phyloP scores from a whole-genome alignment of 1,140 invertebrate genomes.

The Drosophila mayri region DNA sequence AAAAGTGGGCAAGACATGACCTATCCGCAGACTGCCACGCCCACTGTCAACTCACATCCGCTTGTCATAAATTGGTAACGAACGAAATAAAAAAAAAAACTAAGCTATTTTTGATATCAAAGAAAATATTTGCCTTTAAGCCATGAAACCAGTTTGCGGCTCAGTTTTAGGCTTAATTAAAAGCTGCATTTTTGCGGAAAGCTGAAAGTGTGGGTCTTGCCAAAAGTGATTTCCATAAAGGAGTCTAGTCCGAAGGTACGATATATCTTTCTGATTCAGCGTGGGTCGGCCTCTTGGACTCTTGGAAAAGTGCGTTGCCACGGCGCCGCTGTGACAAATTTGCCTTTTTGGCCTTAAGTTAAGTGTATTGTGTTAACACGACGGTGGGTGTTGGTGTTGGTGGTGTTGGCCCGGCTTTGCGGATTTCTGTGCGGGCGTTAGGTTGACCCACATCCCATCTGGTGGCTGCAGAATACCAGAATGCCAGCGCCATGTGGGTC shows the following conservation, averaged over 20 bases:
- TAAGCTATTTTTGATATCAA: slow-evolving; percentile 33
- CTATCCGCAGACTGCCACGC: slow-evolving; percentile 60
- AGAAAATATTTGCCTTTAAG: slow-evolving; percentile 53
- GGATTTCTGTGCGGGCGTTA: slow-evolving; percentile 66
- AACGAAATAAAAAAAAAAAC: slow-evolving; percentile 1
- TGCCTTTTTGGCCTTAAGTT: slow-evolving; percentile 55
- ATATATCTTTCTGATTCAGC: slow-evolving; percentile 16
- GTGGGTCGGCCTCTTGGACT: slow-evolving; percentile 51
- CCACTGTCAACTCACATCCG: slow-evolving; percentile 76
- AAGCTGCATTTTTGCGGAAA: slow-evolving; percentile 30
- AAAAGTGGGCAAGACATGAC: slow-evolving; percentile 18
- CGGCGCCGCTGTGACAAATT: slow-evolving; percentile 72
- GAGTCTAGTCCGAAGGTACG: slow-evolving; percentile 11
- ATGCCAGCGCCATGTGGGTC: slow-evolving; percentile 53
- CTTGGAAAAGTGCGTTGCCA: slow-evolving; percentile 60
- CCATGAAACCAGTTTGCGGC: slow-evolving; percentile 54
- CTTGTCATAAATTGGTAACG: slow-evolving; percentile 68
- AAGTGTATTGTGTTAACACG: slow-evolving; percentile 59
- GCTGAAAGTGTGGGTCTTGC: slow-evolving; percentile 29
- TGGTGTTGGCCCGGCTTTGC: slow-evolving; percentile 48
- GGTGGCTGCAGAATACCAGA: slow-evolving; percentile 44
- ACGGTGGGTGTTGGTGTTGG: slow-evolving; percentile 39
- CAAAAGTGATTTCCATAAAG: slow-evolving; percentile 61
- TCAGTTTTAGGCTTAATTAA: slow-evolving; percentile 61
- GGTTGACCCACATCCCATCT: slow-evolving; percentile 75